A percentile compares a stretch with the other conserved stretches of the same genome.
phyloP scores from a whole-genome alignment of 2,113 vertebrate species.

The Oreochromis tanganicae region DNA sequence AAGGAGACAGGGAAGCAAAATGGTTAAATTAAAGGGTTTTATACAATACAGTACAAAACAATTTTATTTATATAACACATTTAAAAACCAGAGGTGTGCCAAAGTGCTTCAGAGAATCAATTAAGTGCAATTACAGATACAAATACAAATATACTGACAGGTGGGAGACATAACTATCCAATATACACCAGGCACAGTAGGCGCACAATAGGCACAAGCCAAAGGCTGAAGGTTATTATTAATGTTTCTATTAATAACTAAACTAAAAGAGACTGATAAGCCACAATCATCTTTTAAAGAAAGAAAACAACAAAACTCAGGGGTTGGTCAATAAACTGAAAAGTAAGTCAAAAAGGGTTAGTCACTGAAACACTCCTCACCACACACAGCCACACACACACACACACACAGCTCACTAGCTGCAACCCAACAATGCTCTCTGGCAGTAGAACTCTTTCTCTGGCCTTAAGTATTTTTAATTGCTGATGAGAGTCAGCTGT shows the following conservation, averaged over 20 bases:
- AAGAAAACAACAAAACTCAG: not conserved
- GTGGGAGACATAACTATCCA: too few species aligned
- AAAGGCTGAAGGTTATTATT: not conserved
- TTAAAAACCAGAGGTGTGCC: too few species aligned
- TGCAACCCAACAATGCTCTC: not conserved
- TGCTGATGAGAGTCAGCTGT: not conserved
- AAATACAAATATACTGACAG: too few species aligned
- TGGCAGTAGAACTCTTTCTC: not conserved
- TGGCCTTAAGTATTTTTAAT: not conserved
- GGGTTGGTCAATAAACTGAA: not conserved
- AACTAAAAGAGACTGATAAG: not conserved
- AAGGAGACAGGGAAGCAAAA: not conserved
- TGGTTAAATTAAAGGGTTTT: not conserved
- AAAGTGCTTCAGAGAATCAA: too few species aligned
- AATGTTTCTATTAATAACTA: not conserved
- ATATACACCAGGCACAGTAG: too few species aligned
- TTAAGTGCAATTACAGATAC: too few species aligned
- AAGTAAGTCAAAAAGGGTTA: not conserved
- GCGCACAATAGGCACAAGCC: too few species aligned
- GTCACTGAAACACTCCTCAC: not conserved
- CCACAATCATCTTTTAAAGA: not conserved
- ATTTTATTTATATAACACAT: too few species aligned
- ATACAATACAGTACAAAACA: too few species aligned
- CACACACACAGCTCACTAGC: not conserved
- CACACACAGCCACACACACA: too few species aligned